phyloP scores from a whole-genome alignment of 2,888 invertebrate genomes.

The Endomychus coccineus region DNA sequence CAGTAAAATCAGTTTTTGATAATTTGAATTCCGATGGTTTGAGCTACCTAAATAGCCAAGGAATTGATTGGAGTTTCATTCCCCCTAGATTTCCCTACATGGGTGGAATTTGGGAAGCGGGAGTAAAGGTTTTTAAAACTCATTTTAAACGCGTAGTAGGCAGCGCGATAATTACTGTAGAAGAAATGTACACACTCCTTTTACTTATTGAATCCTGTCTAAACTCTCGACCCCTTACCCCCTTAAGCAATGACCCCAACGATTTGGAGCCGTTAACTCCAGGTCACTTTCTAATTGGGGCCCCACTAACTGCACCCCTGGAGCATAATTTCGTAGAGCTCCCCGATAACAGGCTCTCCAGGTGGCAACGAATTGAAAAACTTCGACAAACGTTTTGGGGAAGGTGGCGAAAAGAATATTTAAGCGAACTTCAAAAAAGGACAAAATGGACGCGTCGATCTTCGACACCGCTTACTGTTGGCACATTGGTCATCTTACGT shows the following conservation, averaged over 20 bases:
- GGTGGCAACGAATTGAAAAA: constrained; percentile 12
- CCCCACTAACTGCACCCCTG: constrained; percentile 2
- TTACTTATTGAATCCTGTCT: no score
- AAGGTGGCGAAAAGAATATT: no score
- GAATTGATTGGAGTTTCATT: constrained; percentile 15
- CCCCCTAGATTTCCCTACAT: constrained; percentile 15
- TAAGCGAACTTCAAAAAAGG: constrained; percentile 16
- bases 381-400: constrained; percentile 15
- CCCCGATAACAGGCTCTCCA: constrained; percentile 8
- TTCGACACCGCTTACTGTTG: constrained; percentile 3
- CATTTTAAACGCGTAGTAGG: no score
- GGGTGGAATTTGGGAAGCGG: constrained; percentile 13
- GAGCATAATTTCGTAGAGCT: constrained; percentile 2
- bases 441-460: constrained; percentile 16
- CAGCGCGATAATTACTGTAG: no score
- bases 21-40: no score
- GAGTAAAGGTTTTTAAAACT: no score
- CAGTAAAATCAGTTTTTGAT: background rate
- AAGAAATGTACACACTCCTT: no score
- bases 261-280: no score
- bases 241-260: background rate
- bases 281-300: background rate
- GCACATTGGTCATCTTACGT: constrained; percentile 15
- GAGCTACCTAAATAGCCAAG: background rate
- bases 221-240: constrained; percentile 5